A percentile compares a stretch with the other conserved stretches of the same genome.
phyloP scores from a whole-genome alignment of 2,113 vertebrate species.

The Oreochromis spilurus region DNA sequence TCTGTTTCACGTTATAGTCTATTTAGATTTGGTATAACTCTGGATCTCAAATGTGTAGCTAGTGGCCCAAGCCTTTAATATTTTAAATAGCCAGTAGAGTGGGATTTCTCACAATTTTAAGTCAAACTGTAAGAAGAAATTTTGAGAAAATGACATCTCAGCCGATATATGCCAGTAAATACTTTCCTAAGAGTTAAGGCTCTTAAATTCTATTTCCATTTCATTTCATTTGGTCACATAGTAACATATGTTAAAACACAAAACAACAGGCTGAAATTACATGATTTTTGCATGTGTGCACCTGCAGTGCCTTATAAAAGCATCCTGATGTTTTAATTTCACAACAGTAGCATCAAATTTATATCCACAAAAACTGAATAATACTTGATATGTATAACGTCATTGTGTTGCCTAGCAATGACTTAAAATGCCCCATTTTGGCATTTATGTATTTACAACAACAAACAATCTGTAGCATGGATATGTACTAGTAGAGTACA shows the following conservation, averaged over 20 bases:
- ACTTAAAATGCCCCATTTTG: background rate
- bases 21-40: background rate
- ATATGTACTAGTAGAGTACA: background rate
- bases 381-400: background rate
- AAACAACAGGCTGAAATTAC: background rate
- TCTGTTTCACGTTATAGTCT: background rate
- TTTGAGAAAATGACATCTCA: background rate
- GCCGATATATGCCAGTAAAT: background rate
- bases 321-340: background rate
- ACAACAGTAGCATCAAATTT: background rate
- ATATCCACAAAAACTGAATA: background rate
- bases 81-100: background rate
- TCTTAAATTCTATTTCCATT: background rate
- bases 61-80: background rate
- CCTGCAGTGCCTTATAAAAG: background rate
- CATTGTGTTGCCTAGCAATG: background rate
- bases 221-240: background rate
- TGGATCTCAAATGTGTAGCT: background rate
- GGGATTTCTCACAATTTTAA: background rate
- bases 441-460: background rate
- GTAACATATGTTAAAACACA: background rate
- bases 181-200: background rate
- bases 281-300: background rate
- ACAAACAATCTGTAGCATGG: background rate
- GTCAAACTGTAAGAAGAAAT: background rate